phyloP scores from a whole-genome alignment of 2,797 vertebrate species.

The Gastrophryne carolinensis region DNA sequence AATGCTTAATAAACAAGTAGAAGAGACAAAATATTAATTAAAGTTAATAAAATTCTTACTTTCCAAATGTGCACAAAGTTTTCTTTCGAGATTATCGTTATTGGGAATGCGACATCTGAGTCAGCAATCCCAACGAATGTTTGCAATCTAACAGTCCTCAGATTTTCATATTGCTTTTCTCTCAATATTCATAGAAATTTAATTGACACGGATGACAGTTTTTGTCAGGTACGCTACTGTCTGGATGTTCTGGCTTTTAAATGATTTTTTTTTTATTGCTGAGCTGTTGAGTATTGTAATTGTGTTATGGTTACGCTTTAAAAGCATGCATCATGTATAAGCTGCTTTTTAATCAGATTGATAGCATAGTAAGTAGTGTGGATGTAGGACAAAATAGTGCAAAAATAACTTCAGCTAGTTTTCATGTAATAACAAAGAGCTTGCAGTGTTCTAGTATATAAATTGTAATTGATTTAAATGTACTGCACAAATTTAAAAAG shows the following conservation, averaged over 20 bases:
- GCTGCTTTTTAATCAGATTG: conserved; percentile 15
- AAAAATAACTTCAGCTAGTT: not conserved
- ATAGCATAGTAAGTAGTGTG: conserved; percentile 9
- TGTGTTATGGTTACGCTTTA: not conserved
- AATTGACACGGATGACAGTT: not conserved
- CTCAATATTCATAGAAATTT: rapidly evolving
- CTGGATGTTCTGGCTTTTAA: not conserved
- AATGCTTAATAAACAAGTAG: conserved; percentile 34
- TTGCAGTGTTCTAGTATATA: not conserved
- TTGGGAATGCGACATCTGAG: not conserved
- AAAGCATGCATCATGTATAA: conserved; percentile 49
- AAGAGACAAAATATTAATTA: conserved; percentile 46
- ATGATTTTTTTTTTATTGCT: conserved; percentile 23
- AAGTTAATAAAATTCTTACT: not conserved
- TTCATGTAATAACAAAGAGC: not conserved
- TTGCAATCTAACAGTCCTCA: not conserved
- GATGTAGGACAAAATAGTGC: conserved; percentile 2
- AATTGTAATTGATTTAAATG: no score
- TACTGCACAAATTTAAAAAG: no score
- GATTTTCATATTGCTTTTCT: not conserved
- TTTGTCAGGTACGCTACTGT: not conserved
- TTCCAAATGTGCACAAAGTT: not conserved
- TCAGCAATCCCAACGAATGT: rapidly evolving
- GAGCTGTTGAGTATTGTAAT: conserved; percentile 13
- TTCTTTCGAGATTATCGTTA: conserved; percentile 9